Base-by-base conservation (phyloP, 1,140 invertebrate genomes). In the Pteromalus puparum region DNA sequence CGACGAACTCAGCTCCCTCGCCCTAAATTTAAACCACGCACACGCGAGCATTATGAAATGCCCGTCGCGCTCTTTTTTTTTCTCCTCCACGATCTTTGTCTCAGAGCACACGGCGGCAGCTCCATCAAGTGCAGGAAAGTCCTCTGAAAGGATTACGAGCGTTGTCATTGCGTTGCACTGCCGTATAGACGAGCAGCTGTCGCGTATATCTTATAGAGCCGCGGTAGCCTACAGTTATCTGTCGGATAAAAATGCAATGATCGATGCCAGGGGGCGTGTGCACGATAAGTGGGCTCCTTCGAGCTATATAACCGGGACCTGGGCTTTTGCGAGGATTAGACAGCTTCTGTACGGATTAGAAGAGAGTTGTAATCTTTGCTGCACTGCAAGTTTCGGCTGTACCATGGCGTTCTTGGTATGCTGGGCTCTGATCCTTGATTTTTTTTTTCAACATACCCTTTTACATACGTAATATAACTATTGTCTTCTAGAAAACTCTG, bases 241-340 rank as follows among this genome's bases (percentile, higher is more conserved):
- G 30, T 15, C 30, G 28, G 48, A 78, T 72, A 82, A 73, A 77
- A 77, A 73, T 85, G 34, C 70, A 78, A 18, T 53, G 84, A 81
- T 85, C 34, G 80, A 76, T 79, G 75, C 79, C 75, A 28, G 75
- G 53, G 70, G 84, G 65, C 65, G 75, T 61, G 38, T 24, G 21
- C 21, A 9, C 42, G 68, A 48, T 24, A 81, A 85, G 78, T 81
- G 78, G 83, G 72, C 70, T 68, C 34, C 9, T 68, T 72, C n/a
- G 3, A 38, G 24, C 48, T 85, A 82, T 85, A 82, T 85, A 85
- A 82, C 21, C 1, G 79, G 68, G 38, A 21, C 61, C 6, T 18
- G 13, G 15, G 28, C 12, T 21, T 78, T 38, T 9, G 6, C 38
- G 6, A 21, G 83, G 48, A 81, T 80, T 75, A 84, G 83, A 84